A percentile compares a stretch with the other conserved stretches of the same genome.
Conservation (phyloP, 2,888 invertebrate species). For the Cheilosia vulpina region DNA sequence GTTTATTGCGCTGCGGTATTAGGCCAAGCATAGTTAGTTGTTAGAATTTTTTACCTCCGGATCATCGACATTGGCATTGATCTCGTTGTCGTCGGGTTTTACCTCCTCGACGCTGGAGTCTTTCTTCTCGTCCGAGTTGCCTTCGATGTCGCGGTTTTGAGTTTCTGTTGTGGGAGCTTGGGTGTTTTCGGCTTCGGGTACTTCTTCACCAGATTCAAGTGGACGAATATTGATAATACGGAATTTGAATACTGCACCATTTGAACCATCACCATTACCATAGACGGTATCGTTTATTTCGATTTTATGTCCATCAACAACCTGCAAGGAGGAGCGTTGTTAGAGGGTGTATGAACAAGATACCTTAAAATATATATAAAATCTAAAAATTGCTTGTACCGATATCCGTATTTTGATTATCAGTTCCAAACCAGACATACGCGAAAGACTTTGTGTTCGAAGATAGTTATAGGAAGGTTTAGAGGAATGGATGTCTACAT, state of each 20-base stretch:
- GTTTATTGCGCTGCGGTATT: slow-evolving; percentile 70
- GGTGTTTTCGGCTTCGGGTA: slow-evolving; percentile 46
- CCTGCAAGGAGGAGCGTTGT: slow-evolving; percentile 79
- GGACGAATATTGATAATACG: slow-evolving; percentile 85
- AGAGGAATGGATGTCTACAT: too few species aligned
- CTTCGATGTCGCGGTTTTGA: slow-evolving; percentile 69
- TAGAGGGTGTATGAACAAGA: not conserved
- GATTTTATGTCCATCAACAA: slow-evolving; percentile 85
- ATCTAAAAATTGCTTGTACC: too few species aligned
- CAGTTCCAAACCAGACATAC: too few species aligned
- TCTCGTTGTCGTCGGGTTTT: slow-evolving; percentile 80
- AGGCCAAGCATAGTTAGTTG: slow-evolving; percentile 69
- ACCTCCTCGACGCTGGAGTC: slow-evolving; percentile 78
- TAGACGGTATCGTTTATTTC: slow-evolving; percentile 86
- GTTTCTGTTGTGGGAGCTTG: slow-evolving; percentile 3
- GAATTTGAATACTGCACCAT: slow-evolving; percentile 83
- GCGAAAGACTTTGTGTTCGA: too few species aligned
- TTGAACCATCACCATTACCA: slow-evolving; percentile 81
- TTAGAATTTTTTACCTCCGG: slow-evolving; percentile 81
- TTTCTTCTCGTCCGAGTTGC: slow-evolving; percentile 78
- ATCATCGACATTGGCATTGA: slow-evolving; percentile 80
- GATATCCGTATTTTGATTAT: too few species aligned
- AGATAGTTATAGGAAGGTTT: too few species aligned
- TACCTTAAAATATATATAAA: too few species aligned
- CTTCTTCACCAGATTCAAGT: slow-evolving; percentile 80